Evolutionary conservation across 2,113 vertebrate genomes (phyloP), one percentile per base, ranked within the genome.

Genomic region (Conger conger): DNA sequence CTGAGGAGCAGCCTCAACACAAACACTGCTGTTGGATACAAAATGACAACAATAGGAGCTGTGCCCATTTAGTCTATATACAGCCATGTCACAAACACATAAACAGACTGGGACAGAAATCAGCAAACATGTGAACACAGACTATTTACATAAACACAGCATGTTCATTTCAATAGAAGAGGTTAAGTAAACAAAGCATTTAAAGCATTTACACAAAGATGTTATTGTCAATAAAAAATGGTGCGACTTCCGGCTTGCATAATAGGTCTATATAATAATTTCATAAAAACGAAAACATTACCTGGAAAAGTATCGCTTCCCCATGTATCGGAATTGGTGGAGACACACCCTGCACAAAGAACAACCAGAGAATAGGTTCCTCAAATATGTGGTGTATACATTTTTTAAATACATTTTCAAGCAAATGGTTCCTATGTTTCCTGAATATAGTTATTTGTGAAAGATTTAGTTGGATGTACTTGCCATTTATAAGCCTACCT

Each of bases 241-340:
- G 40, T 76, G 15, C 38, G 38, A 33, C 27, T 33, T 73, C 68
- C 11, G 23, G 57, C 27, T 73, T 30, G n/a, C 63, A 82, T 42
- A 27, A n/a, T 16, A 76, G 33, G 15, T 45, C 35, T 83, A 23
- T n/a, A 40, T 33, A 36, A 20, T 36, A 45, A 17, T 15, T 78
- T 78, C 15, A 50, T 50, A 23, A 30, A 80, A 20, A 78, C 30
- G 27, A 84, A 83, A 50, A 89, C 90, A 91, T 95, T 99, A 99
- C 98, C 98, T 99, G 94, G 97, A 97, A 82, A 99, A 99, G 89
- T 99, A 98, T 92, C 98, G 92, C 83, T 99, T 99, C 30, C 98
- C 98, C 97, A 99, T 97, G 91, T 99, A 99, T 94, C 96, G 97
- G 95, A 99, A 99, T 94, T 99, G 98, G 94, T 99, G 97, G 60